Conservation (phyloP, 2,888 invertebrate species). For the Cephus rjabovi region DNA sequence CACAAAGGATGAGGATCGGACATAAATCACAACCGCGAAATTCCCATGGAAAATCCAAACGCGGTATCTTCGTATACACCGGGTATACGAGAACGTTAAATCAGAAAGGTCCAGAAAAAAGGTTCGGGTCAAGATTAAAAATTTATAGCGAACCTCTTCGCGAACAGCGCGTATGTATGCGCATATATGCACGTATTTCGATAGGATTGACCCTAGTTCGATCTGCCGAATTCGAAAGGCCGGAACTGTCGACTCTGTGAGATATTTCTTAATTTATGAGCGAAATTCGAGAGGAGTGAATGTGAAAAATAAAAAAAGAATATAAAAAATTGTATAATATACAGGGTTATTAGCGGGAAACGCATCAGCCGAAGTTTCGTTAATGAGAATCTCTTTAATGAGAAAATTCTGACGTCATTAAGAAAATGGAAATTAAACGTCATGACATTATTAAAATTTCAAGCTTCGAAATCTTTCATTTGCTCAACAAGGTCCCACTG, state of each 20-base stretch:
- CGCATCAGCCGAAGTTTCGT: too few relatives aligned
- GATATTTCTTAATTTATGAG: background rate
- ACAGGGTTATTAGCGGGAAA: background rate
- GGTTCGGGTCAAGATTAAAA: constrained; percentile 2
- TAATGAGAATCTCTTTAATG: too few relatives aligned
- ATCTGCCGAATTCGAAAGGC: background rate
- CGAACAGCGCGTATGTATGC: background rate
- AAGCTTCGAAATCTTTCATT: too few relatives aligned
- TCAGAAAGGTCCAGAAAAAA: background rate
- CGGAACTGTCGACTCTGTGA: background rate
- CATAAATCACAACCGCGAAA: background rate
- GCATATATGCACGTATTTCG: background rate
- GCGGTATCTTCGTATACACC: background rate
- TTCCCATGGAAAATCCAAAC: background rate
- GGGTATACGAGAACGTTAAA: background rate
- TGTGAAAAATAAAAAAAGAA: background rate
- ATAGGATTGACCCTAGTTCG: background rate
- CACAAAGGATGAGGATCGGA: background rate
- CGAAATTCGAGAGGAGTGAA: background rate
- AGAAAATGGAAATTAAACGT: too few relatives aligned
- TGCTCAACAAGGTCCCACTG: too few relatives aligned
- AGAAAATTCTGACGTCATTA: too few relatives aligned
- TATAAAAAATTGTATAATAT: background rate
- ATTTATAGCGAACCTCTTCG: constrained; percentile 1
- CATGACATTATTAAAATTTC: too few relatives aligned